Base-by-base conservation (phyloP, 2,113 vertebrate species). In the Naja naja region DNA sequence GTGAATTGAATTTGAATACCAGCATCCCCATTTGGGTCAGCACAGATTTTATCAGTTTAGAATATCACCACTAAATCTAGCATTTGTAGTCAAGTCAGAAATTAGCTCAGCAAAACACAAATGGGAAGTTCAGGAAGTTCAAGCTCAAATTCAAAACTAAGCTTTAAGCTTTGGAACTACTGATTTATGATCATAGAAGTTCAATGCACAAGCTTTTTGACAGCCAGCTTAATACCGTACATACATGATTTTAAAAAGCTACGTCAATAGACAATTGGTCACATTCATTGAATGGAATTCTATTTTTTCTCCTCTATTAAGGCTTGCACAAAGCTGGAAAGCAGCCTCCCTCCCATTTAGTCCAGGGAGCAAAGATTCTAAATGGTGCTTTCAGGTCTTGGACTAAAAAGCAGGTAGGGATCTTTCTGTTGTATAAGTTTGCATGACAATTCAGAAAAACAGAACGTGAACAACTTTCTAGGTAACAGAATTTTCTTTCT, bases 321-420 rank as follows among this genome's bases (percentile, higher is more conserved):
- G 99, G 98, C 97, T 98, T 99, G 98, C 99, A 99, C 97, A 99
- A 99, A 97, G 98, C 98, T 95, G 99, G 99, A 93, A 99, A 99
- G 94, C 99, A 99, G 90, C 98, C 99, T 94, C 97, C 98, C 64
- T 96, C 98, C 53, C 99, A 99, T 96, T 97, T 99, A 97, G 98
- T 99, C 90, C 99, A 99, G 52, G 99, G 98, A 98, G 99, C 99
- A 97, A 99, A 99, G 98, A 99, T 99, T 96, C 98, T 99, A 95
- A 99, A 99, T 47, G 99, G 99, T 97, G 99, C 99, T 96, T 99
- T 99, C 97, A 98, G 99, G 97, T 98, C 99, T 3, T 99, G 99
- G 99, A 99, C 99, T 60, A 99, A 99, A 96, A 99, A 99, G 96
- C 99, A 99, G 98, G 99, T 99, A 97, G 94, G 96, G 92, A 18